A percentile compares a stretch with the other conserved stretches of the same genome.
Conservation (phyloP, 2,797 vertebrate species). For the Cynopterus sphinx region DNA sequence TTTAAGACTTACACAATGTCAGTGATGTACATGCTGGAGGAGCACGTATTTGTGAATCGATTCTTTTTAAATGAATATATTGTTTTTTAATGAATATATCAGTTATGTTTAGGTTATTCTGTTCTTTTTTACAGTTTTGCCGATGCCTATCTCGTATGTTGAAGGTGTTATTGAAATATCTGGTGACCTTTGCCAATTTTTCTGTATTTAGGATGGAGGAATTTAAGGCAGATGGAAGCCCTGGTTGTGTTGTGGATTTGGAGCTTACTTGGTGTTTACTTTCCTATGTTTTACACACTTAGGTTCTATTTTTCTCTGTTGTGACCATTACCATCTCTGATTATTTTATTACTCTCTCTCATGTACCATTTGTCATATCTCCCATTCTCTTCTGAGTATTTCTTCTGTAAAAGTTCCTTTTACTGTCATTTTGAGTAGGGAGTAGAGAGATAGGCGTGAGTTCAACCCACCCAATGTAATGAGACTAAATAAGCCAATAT, state of each 20-base stretch:
- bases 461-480: background rate
- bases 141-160: background rate
- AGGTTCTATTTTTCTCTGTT: conserved; percentile 10
- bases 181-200: background rate
- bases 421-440: background rate
- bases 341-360: background rate
- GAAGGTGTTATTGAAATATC: background rate
- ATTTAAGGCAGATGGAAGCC: background rate
- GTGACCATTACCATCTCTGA: background rate
- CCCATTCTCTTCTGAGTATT: background rate
- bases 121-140: background rate
- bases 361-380: background rate
- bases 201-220: background rate
- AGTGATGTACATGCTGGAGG: background rate
- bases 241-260: background rate
- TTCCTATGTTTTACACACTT: background rate
- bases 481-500: background rate
- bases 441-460: background rate
- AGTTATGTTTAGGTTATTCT: background rate
- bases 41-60: background rate
- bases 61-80: background rate
- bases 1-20: background rate
- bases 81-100: background rate
- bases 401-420: background rate
- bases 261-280: background rate